phyloP scores from a whole-genome alignment of 2,888 invertebrate species.

The Yponomeuta plumbellus region DNA sequence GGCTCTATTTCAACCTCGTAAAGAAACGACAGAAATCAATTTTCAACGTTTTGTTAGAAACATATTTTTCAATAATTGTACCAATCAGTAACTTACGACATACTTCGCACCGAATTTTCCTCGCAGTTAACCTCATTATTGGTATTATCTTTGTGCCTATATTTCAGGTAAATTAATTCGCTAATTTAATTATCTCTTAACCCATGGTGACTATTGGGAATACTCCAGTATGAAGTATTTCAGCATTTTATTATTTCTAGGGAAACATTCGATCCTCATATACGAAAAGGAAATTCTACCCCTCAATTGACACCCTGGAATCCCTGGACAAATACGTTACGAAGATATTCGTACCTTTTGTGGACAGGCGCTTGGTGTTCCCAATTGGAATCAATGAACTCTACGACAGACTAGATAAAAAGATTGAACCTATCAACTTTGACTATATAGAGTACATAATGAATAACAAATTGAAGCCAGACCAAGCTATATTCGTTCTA shows the following conservation, averaged over 20 bases:
- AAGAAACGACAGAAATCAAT: background rate
- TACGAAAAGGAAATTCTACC: slow-evolving; percentile 14
- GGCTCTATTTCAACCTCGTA: slow-evolving; percentile 1
- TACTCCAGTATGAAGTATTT: background rate
- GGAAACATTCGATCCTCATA: slow-evolving; percentile 16
- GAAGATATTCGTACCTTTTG: background rate
- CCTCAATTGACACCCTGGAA: slow-evolving; percentile 11
- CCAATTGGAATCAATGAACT: slow-evolving; percentile 4
- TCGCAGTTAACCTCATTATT: slow-evolving; percentile 6
- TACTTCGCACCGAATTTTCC: slow-evolving; percentile 10
- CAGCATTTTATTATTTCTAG: slow-evolving; percentile 15
- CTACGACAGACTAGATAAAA: slow-evolving; percentile 8
- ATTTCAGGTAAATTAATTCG: slow-evolving; percentile 13
- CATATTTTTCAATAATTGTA: slow-evolving; percentile 9
- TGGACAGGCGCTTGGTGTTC: slow-evolving; percentile 11
- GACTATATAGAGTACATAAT: background rate
- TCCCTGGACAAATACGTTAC: background rate
- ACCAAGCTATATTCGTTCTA: background rate
- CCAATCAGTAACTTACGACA: slow-evolving; percentile 1
- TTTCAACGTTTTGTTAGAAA: background rate
- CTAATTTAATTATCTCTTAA: background rate
- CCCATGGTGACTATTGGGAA: too few relatives aligned
- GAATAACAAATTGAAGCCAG: background rate
- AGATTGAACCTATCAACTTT: background rate
- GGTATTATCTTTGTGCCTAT: slow-evolving; percentile 13